Evolutionary conservation across 2,113 vertebrate species (phyloP), one percentile per base, ranked within the genome.

Genomic region (Leucoraja erinaceus): DNA sequence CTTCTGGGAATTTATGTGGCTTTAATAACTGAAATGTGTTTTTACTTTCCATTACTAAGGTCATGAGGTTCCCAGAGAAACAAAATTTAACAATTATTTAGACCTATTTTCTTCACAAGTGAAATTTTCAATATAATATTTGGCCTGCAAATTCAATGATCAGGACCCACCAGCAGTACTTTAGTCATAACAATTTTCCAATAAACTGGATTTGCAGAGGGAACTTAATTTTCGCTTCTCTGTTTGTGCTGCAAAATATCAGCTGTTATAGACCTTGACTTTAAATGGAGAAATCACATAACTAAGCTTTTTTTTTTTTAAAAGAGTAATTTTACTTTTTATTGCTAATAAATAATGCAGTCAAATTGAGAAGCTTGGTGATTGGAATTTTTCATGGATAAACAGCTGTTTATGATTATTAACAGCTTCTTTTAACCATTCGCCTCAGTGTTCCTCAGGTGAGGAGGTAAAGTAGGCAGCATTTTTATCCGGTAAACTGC

Each of bases 71-170:
- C 95, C 96, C 95, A 97, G 97, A 97, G 96, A 98, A 98, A 99
- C 97, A 96, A 97, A 97, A 98, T 98, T 98, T 97, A 97, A 97
- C 97, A 97, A 97, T 98, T 97, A 97, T 98, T 98, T 98, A 97
- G 96, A 95, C 96, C 95, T 97, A 96, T 98, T 98, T 98, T 97
- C 97, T 98, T 98, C 97, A 97, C 97, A 97, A 98, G 96, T 97
- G 94, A 96, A 95, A 97, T 97, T 96, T 96, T 96, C 96, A 94
- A 96, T 97, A 98, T 98, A 98, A 98, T 98, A 97, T 97, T 98
- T 97, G 97, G 96, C 96, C 96, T 96, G 96, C 96, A 98, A 98
- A 99, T 98, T 97, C 97, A 98, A 98, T 98, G 98, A 97, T 97
- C 97, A 96, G 95, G 94, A 94, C 95, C 96, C 95, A 96, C 96